Conservation (phyloP, 1,140 invertebrate species). For the Nixonia krombeini region DNA sequence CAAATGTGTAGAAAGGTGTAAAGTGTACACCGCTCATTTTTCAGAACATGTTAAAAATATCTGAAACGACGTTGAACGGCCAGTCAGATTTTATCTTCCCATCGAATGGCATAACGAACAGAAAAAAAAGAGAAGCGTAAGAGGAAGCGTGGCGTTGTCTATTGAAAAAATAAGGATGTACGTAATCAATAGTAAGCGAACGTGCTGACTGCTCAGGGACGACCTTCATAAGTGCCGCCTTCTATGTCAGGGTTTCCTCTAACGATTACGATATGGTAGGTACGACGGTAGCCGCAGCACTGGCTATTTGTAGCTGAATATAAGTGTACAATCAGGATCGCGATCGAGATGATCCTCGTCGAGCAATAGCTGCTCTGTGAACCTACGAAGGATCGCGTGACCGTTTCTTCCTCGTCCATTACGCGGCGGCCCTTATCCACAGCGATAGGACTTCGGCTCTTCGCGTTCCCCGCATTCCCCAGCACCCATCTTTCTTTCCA, state of each 20-base stretch:
- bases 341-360: slow-evolving; percentile 42
- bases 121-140: slow-evolving; percentile 1
- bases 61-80: too few relatives aligned
- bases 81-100: too few relatives aligned
- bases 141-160: not conserved
- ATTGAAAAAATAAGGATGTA: not conserved
- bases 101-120: too few relatives aligned
- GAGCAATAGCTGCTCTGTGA: slow-evolving; percentile 42
- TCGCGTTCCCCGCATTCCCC: slow-evolving; percentile 73
- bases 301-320: slow-evolving; percentile 40
- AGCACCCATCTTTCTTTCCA: slow-evolving; percentile 54
- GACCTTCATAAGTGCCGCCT: slow-evolving; percentile 19
- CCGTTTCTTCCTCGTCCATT: slow-evolving; percentile 48
- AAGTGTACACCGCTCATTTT: too few relatives aligned
- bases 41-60: too few relatives aligned
- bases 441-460: slow-evolving; percentile 23
- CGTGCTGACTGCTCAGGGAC: slow-evolving; percentile 21
- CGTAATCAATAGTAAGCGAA: slow-evolving; percentile 21
- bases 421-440: slow-evolving; percentile 41
- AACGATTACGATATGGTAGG: slow-evolving; percentile 30
- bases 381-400: slow-evolving; percentile 54
- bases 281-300: slow-evolving; percentile 37
- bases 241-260: slow-evolving; percentile 12
- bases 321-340: slow-evolving; percentile 35
- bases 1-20: too few relatives aligned